Evolutionary conservation across 2,113 vertebrate genomes (phyloP).

Genomic region (Empidonax alnorum): DNA sequence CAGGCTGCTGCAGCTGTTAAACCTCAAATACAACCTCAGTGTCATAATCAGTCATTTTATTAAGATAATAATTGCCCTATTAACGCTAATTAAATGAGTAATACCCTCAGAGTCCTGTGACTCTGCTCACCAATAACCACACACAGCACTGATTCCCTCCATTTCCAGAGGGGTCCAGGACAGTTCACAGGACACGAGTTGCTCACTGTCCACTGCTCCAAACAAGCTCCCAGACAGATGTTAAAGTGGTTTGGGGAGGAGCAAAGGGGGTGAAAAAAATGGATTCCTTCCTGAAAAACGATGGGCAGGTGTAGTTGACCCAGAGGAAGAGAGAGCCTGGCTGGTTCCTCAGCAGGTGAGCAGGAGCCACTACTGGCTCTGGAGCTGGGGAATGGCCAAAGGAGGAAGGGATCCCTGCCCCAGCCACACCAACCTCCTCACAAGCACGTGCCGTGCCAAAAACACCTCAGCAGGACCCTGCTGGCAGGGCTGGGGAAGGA

Average conservation of each 20-base stretch:
- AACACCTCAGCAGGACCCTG: not conserved
- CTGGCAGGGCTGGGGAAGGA: not conserved
- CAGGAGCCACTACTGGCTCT: not conserved
- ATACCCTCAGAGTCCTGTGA: not conserved
- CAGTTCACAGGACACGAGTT: not conserved
- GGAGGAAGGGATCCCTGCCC: not conserved
- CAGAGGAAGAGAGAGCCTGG: not conserved
- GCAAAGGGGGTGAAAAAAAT: fast-evolving
- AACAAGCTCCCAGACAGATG: not conserved
- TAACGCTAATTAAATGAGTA: not conserved
- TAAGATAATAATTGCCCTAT: not conserved
- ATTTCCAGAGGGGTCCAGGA: not conserved
- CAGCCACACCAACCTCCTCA: not conserved
- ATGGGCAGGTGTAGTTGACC: not conserved
- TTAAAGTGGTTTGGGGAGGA: fast-evolving
- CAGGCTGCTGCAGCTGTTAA: constrained; percentile 31
- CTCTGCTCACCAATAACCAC: not conserved
- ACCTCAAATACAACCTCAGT: not conserved
- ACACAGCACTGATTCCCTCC: not conserved
- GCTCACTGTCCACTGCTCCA: not conserved
- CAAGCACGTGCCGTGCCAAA: fast-evolving
- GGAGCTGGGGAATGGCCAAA: not conserved
- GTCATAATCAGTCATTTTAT: not conserved
- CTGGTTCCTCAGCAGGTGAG: not conserved
- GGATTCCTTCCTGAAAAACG: not conserved